Conservation (phyloP, 2,888 invertebrate species). For the Candidula unifasciata region DNA sequence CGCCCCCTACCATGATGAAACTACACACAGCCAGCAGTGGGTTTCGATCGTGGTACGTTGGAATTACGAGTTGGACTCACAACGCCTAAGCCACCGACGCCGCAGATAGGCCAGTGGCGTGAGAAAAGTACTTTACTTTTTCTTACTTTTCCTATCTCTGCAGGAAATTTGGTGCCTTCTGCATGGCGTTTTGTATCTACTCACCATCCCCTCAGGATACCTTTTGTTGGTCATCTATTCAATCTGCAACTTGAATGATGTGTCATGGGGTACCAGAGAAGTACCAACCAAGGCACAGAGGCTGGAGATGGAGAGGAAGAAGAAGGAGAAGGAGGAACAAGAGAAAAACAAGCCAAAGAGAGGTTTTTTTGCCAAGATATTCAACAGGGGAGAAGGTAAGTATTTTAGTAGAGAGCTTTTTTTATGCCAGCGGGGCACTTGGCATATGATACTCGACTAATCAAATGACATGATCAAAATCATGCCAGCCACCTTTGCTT, state of each 20-base stretch:
- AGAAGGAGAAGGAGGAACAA: conserved; percentile 82
- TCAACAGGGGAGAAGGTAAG: conserved; percentile 46
- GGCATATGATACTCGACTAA: too few species aligned
- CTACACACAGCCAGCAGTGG: too few species aligned
- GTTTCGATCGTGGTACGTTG: too few species aligned
- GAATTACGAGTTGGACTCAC: too few species aligned
- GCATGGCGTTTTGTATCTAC: conserved; percentile 69
- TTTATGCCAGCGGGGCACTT: too few species aligned
- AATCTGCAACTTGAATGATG: conserved; percentile 72
- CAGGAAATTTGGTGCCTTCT: conserved; percentile 40
- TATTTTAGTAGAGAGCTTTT: too few species aligned
- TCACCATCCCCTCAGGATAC: conserved; percentile 75
- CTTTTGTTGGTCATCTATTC: conserved; percentile 74
- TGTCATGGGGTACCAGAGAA: conserved; percentile 77
- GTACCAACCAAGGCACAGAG: conserved; percentile 69
- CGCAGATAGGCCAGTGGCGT: too few species aligned
- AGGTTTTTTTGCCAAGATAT: conserved; percentile 79
- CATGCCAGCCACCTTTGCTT: too few species aligned
- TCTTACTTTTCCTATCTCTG: background rate
- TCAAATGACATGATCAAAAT: too few species aligned
- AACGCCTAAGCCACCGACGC: too few species aligned
- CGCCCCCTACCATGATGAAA: too few species aligned
- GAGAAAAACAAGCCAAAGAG: conserved; percentile 88
- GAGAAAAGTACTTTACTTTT: too few species aligned
- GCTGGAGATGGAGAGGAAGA: conserved; percentile 80